Evolutionary conservation across 2,113 vertebrate species (phyloP).

Genomic region (Pongo abelii): DNA sequence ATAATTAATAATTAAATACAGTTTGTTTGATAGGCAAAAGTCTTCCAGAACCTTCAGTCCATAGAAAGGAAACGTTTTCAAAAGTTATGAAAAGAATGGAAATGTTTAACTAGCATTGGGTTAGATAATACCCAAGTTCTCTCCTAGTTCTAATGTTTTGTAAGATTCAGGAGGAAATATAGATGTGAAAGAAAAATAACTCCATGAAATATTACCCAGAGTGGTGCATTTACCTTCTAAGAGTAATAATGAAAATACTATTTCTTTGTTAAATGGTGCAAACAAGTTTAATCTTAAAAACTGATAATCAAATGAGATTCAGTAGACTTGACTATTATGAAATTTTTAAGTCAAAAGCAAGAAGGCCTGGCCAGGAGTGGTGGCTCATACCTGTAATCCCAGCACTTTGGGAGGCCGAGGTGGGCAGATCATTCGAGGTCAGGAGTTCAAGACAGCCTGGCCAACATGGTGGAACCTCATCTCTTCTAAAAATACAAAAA

Average conservation of each 20-base stretch:
- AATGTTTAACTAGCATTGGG: background rate
- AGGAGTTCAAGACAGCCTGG: no score
- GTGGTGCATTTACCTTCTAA: conserved; percentile 7
- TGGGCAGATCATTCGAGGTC: no score
- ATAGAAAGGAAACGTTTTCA: background rate
- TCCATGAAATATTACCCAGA: background rate
- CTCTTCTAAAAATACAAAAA: no score
- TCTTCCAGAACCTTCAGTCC: background rate
- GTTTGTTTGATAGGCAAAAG: background rate
- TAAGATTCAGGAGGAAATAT: conserved; percentile 1
- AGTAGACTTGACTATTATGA: conserved; percentile 49
- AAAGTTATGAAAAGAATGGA: conserved; percentile 12
- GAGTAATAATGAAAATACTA: conserved; percentile 40
- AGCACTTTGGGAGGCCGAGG: no score
- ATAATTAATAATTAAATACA: conserved; percentile 31
- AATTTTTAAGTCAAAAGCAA: conserved; percentile 46
- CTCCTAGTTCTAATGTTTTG: background rate
- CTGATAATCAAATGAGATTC: conserved; percentile 47
- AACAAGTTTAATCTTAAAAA: conserved; percentile 66
- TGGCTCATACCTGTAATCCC: no score
- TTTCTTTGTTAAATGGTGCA: conserved; percentile 64
- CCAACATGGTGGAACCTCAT: no score
- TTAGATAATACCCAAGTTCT: background rate
- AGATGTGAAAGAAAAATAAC: conserved; percentile 30
- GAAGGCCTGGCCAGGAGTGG: background rate